A percentile compares a stretch with the other conserved stretches of the same genome.
These are phyloP conservation scores for Scaptomyza polygonia DNA, from an alignment of 2,888 invertebrate genomes.

Conservation along the genomic window DNA sequence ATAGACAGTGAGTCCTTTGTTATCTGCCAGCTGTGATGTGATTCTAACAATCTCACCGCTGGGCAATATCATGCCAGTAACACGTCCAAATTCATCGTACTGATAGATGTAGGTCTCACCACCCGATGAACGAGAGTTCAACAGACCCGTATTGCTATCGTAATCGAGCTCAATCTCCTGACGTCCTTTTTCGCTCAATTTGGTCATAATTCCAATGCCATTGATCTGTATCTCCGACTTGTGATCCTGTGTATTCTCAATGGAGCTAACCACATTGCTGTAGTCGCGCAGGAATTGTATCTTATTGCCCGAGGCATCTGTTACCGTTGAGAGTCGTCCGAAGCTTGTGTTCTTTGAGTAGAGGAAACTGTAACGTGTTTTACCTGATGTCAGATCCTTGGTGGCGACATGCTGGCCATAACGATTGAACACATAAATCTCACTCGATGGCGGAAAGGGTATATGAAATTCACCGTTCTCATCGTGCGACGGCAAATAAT, in stretches of 20 bases:
- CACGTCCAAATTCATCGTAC: slow-evolving; percentile 95
- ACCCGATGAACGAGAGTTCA: slow-evolving; percentile 93
- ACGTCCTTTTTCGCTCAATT: slow-evolving; percentile 94
- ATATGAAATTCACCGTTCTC: slow-evolving; percentile 96
- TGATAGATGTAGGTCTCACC: slow-evolving; percentile 95
- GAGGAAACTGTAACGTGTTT: slow-evolving; percentile 96
- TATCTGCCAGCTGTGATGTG: slow-evolving; percentile 90
- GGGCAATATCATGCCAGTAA: slow-evolving; percentile 93
- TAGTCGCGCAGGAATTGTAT: slow-evolving; percentile 96
- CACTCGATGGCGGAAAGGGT: slow-evolving; percentile 96
- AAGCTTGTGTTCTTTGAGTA: slow-evolving; percentile 99
- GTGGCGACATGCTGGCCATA: slow-evolving; percentile 98
- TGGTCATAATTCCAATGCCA: slow-evolving; percentile 95
- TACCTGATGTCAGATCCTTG: slow-evolving; percentile 96
- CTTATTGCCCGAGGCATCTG: slow-evolving; percentile 96
- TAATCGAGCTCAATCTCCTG: slow-evolving; percentile 96
- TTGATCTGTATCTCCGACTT: slow-evolving; percentile 96
- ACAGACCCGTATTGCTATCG: slow-evolving; percentile 93
- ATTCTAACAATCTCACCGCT: slow-evolving; percentile 95
- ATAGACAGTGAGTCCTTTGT: slow-evolving; percentile 90
- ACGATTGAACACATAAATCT: slow-evolving; percentile 96
- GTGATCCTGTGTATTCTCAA: slow-evolving; percentile 96
- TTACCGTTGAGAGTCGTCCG: slow-evolving; percentile 96
- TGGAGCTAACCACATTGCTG: slow-evolving; percentile 95
- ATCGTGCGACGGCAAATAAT: slow-evolving; percentile 93